Percentiles rank a stretch among this genome's conserved stretches.
Evolutionary conservation across 2,797 vertebrate genomes (phyloP).

Genomic region (Petrocephalus sullivani): DNA sequence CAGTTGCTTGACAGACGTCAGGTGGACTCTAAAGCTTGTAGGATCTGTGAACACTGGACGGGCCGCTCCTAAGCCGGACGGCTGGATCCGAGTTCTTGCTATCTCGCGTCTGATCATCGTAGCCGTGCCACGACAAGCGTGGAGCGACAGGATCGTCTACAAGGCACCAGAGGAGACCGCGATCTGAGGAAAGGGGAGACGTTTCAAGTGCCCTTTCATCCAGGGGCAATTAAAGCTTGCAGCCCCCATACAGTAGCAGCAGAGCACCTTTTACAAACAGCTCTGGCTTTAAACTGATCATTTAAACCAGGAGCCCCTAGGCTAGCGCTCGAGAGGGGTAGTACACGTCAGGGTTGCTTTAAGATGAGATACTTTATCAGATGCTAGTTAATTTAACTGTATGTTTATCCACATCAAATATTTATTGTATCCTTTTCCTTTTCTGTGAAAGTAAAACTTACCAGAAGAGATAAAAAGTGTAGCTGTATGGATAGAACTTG

Average conservation of each 20-base stretch:
- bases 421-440: neutral
- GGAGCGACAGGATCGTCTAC: neutral
- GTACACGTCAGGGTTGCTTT: neutral
- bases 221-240: neutral
- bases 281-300: neutral
- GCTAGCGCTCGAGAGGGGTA: neutral
- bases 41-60: neutral
- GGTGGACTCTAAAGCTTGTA: constrained; percentile 24
- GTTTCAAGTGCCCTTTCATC: constrained; percentile 7
- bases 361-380: neutral
- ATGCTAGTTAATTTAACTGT: neutral
- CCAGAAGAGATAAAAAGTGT: neutral
- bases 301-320: neutral
- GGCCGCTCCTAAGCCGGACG: neutral
- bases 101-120: neutral
- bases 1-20: constrained; percentile 51
- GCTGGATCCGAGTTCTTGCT: neutral
- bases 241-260: neutral
- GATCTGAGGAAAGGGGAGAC: neutral
- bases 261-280: neutral
- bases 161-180: neutral
- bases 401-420: neutral
- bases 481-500: neutral
- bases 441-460: neutral
- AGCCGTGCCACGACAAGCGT: neutral